These are phyloP conservation scores for Samia ricini DNA, from an alignment of 1,140 invertebrate genomes.

Conservation along the genomic window DNA sequence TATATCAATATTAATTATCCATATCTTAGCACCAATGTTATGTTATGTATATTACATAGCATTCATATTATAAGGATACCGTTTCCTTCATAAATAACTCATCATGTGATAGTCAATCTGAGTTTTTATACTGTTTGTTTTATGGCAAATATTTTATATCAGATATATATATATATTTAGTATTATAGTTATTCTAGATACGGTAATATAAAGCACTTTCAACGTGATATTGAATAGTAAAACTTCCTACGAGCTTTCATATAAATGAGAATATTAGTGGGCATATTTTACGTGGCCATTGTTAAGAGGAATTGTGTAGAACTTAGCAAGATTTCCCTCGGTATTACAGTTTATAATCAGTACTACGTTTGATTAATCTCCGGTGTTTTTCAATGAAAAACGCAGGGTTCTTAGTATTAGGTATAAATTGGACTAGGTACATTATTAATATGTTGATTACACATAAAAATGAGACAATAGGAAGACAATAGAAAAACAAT, in stretches of 20 bases:
- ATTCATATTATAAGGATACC: no score
- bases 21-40: no score
- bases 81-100: no score
- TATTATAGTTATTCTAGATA: constrained; percentile 6
- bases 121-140: neutral
- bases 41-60: no score
- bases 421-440: no score
- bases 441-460: no score
- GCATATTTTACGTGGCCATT: constrained; percentile 48
- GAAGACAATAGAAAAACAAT: no score
- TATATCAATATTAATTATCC: no score
- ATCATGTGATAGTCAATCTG: neutral
- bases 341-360: constrained; percentile 47
- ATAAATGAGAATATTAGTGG: constrained; percentile 38
- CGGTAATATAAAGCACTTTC: constrained; percentile 18
- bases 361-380: constrained; percentile 43
- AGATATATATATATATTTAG: neutral
- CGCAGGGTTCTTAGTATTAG: constrained; percentile 8
- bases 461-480: no score
- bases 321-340: constrained; percentile 56
- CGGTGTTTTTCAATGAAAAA: constrained; percentile 37
- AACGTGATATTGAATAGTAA: constrained; percentile 29
- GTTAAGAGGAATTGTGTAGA: constrained; percentile 23
- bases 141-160: constrained; percentile 15
- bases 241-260: constrained; percentile 27